Evolutionary conservation across 2,797 vertebrate species (phyloP).

Genomic region (Mormyrus proboscirostris): DNA sequence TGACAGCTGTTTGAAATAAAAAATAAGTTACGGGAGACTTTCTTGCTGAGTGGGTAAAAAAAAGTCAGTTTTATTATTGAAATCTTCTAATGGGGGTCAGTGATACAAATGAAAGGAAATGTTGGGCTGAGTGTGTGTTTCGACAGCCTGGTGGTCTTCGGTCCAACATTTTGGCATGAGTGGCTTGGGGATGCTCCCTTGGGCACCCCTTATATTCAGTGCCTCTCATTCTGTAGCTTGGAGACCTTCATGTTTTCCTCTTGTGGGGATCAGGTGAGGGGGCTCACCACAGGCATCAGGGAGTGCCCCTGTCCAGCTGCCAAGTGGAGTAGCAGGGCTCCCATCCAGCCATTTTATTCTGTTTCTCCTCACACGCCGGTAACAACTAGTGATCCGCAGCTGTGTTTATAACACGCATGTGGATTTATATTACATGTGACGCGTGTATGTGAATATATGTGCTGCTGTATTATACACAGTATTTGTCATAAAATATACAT

Average conservation of each 20-base stretch:
- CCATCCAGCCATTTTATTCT: not conserved
- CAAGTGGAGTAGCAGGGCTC: not conserved
- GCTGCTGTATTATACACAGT: slow-evolving; percentile 47
- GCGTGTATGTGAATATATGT: not conserved
- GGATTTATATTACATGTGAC: slow-evolving; percentile 3
- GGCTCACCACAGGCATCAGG: not conserved
- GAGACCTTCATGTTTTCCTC: not conserved
- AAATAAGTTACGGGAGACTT: too few species aligned
- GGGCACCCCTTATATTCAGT: not conserved
- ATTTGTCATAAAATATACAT: slow-evolving; percentile 69
- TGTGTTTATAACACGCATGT: not conserved
- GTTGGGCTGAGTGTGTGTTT: slow-evolving; percentile 41
- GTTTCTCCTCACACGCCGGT: not conserved
- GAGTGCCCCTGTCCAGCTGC: not conserved
- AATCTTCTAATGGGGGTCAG: slow-evolving; percentile 46
- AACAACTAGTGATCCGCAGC: not conserved
- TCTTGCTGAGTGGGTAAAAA: too few species aligned
- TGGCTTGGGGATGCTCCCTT: not conserved
- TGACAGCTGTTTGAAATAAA: slow-evolving; percentile 54
- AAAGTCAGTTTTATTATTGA: slow-evolving; percentile 54
- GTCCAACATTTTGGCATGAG: not conserved
- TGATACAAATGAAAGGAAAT: slow-evolving; percentile 32
- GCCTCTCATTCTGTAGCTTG: not conserved
- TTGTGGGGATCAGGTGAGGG: not conserved
- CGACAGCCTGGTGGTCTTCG: not conserved